Evolutionary conservation across 53 echinoderm and acorn worm species (phyloP).

Genomic region (Hippasteria phrygiana): DNA sequence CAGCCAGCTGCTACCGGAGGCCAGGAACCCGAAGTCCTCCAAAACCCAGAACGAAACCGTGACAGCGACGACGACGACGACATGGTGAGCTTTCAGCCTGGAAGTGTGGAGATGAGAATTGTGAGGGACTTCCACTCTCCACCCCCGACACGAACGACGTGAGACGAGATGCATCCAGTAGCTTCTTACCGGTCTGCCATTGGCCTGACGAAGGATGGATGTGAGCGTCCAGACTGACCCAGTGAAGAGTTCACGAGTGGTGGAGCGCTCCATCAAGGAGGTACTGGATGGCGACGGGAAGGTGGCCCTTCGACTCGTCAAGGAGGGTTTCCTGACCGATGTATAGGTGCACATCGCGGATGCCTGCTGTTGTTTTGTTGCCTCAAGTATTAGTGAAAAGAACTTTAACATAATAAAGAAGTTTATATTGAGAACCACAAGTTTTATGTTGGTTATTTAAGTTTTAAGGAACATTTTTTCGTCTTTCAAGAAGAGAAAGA

Average conservation of each 20-base stretch:
- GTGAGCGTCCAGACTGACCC: neutral
- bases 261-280: constrained; percentile 8
- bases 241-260: no score
- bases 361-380: no score
- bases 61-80: neutral
- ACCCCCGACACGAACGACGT: neutral
- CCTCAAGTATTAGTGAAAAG: no score
- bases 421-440: no score
- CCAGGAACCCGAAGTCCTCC: constrained; percentile 2
- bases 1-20: neutral
- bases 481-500: no score
- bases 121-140: constrained; percentile 1
- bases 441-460: no score
- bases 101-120: constrained; percentile 9
- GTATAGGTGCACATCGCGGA: no score
- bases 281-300: neutral
- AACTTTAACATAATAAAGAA: no score
- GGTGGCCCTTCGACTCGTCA: neutral
- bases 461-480: no score
- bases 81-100: constrained; percentile 8
- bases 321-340: neutral
- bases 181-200: neutral
- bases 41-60: neutral
- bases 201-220: neutral
- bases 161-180: neutral